Percentiles rank a stretch among this genome's conserved stretches.
Evolutionary conservation across 2,797 vertebrate genomes (phyloP).

Genomic region (Dendrocincla fuliginosa): DNA sequence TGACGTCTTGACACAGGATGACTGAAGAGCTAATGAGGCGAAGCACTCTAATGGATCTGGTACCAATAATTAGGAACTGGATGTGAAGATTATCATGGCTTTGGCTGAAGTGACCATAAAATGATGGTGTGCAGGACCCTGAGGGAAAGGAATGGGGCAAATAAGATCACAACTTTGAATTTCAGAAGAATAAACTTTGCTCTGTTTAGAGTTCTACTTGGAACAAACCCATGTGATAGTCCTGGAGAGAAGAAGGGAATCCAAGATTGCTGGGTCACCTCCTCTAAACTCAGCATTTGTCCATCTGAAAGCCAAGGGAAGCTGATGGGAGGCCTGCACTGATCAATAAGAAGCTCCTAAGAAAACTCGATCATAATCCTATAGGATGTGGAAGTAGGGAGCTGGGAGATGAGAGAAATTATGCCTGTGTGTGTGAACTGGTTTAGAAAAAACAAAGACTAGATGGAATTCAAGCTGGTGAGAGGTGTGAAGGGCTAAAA

Average conservation of each 20-base stretch:
- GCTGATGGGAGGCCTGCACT: not conserved
- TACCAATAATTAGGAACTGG: not conserved
- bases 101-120: not conserved
- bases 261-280: not conserved
- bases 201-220: not conserved
- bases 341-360: not conserved
- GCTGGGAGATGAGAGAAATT: not conserved
- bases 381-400: not conserved
- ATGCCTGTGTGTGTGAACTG: too few species aligned
- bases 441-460: not conserved
- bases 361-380: not conserved
- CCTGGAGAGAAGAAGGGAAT: too few species aligned
- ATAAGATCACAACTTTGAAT: not conserved
- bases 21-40: not conserved
- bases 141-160: not conserved
- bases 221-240: not conserved
- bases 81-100: not conserved
- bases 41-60: not conserved
- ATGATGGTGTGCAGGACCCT: not conserved
- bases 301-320: not conserved
- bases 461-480: not conserved
- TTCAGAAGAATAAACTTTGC: not conserved
- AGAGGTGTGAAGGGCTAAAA: not conserved
- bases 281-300: not conserved
- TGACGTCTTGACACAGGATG: not conserved